Evolutionary conservation across 2,888 invertebrate species (phyloP), one percentile per base, ranked within the genome.

Genomic region (Nezara viridula): DNA sequence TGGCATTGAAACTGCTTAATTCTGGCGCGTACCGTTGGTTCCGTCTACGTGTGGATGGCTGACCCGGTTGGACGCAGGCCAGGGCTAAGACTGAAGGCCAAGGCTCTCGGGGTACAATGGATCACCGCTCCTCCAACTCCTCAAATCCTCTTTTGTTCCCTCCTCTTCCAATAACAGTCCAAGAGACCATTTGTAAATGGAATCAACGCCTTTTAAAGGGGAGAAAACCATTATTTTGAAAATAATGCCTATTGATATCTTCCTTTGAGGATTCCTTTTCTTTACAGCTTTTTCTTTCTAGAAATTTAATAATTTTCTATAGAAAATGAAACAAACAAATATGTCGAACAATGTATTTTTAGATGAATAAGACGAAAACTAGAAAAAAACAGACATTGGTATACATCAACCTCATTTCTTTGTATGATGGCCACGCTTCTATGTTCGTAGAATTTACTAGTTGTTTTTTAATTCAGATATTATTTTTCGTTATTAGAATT

Each of bases 11-110:
- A 81, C 81, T 81, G 81, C 40, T 47, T 81, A 81, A 81, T 81
- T 81, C 81, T 44, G 44, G 24, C n/a, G 10, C 12, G 81, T 81
- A 81, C 86, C 86, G 86, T 86, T 86, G 86, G 50, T 12, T 86
- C 52, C 52, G 52, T 40, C 52, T 86, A 86, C 86, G 86, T 86
- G 86, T 86, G 60, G 60, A 40, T n/a, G 49, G 37, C 50, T 86
- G 86, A 86, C 86, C 86, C 55, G 86, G n/a, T 86, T 86, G 86
- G 86, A 14, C 86, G 55, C 40, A 9, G 60, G 50, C 60, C 40
- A 40, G n/a, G 44, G 40, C 77, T 44, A 44, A 40, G 40, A 40
- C 77, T 77, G 40, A 77, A 77, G 77, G 77, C 9, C 77, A 47
- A n/a, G 44, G 44, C 44, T 81, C 7, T 24, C 24, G 21, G 4